phyloP scores from a whole-genome alignment of 2,888 invertebrate genomes.

The Sepiola atlantica region DNA sequence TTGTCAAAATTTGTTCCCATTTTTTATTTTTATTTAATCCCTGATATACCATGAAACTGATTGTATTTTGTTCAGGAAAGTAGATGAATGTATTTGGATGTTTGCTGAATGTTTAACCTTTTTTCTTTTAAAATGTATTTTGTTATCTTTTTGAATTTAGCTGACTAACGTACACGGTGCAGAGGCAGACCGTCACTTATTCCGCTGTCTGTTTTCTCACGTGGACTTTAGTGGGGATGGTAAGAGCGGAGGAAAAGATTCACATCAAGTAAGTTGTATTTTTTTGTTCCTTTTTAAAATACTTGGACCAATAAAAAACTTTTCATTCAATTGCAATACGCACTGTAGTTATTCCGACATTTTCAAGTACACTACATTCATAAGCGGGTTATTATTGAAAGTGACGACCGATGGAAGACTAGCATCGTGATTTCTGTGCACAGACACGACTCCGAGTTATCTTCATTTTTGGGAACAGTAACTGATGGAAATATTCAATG shows the following conservation, averaged over 20 bases:
- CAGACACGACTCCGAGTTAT: no score
- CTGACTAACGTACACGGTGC: conserved; percentile 92
- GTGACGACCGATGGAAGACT: no score
- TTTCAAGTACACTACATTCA: no score
- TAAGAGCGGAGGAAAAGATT: conserved; percentile 76
- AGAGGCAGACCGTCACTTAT: conserved; percentile 96
- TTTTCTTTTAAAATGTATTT: not conserved
- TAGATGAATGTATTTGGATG: not conserved
- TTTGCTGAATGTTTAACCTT: not conserved
- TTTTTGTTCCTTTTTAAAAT: not conserved
- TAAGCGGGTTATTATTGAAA: no score
- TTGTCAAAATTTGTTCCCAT: not conserved
- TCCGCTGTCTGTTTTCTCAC: conserved; percentile 93
- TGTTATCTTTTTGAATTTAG: conserved; percentile 77
- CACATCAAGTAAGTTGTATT: conserved; percentile 73
- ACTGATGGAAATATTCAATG: no score
- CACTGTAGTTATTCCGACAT: no score
- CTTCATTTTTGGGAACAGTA: no score
- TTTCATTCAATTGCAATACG: not conserved
- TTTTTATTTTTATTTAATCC: not conserved
- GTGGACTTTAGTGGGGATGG: conserved; percentile 84
- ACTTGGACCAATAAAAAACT: not conserved
- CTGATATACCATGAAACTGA: no score
- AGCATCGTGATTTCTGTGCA: no score
- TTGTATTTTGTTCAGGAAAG: no score